Conservation (phyloP, 2,113 vertebrate species). For the Ptilorrhoa leucosticta region DNA sequence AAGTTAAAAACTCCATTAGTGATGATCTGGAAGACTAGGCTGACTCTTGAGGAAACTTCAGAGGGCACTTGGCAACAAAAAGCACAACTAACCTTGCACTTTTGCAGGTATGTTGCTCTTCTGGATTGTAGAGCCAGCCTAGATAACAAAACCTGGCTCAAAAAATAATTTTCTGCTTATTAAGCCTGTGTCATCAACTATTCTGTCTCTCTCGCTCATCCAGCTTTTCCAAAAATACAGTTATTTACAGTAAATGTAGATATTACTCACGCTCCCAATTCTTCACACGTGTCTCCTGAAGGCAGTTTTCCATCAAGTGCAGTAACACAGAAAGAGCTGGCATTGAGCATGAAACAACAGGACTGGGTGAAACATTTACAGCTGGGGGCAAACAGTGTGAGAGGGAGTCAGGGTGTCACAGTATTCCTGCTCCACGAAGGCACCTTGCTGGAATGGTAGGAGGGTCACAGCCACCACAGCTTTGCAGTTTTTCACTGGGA, state of each 20-base stretch:
- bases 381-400: background rate
- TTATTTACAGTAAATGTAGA: background rate
- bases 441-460: background rate
- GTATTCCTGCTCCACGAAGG: background rate
- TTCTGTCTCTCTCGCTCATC: background rate
- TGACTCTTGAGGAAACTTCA: background rate
- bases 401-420: fast-evolving
- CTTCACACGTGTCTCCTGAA: background rate
- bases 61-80: background rate
- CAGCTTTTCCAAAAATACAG: background rate
- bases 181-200: background rate
- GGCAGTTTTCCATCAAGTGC: background rate
- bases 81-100: background rate
- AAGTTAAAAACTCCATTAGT: background rate
- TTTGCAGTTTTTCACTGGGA: background rate
- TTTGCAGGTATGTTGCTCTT: background rate
- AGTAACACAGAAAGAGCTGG: background rate
- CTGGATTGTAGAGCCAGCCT: background rate
- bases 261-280: background rate
- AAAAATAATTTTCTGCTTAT: background rate
- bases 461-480: background rate
- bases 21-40: background rate
- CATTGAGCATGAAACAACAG: background rate
- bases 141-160: background rate
- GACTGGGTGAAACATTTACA: background rate